Percentiles rank a stretch among this genome's conserved stretches.
These are phyloP conservation scores for Patella caerulea DNA, from an alignment of 2,888 invertebrate genomes.

Conservation along the genomic window DNA sequence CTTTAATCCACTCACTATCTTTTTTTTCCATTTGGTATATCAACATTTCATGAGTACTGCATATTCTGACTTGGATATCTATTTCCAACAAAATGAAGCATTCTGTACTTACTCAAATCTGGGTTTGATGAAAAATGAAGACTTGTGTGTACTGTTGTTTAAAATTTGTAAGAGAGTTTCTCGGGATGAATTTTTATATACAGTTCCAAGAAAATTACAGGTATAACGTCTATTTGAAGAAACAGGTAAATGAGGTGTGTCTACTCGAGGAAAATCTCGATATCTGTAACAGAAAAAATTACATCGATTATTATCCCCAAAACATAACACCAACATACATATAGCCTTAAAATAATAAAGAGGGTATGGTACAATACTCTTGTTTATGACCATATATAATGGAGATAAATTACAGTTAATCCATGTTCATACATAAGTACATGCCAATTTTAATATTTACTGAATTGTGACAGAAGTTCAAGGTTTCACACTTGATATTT, in stretches of 20 bases:
- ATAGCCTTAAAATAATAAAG: background rate
- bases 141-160: slow-evolving; percentile 46
- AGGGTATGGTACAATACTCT: background rate
- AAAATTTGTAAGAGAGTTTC: slow-evolving; percentile 67
- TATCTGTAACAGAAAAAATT: slow-evolving; percentile 63
- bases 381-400: background rate
- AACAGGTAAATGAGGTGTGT: slow-evolving; percentile 63
- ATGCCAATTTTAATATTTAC: no score
- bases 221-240: slow-evolving; percentile 68
- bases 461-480: no score
- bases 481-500: no score
- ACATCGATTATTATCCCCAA: background rate
- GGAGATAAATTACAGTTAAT: background rate
- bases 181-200: slow-evolving; percentile 73
- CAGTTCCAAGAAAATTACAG: slow-evolving; percentile 74
- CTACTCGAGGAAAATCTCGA: slow-evolving; percentile 72
- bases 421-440: no score
- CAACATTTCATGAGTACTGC: no score
- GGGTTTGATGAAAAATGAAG: slow-evolving; percentile 57
- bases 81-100: no score
- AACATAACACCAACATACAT: no score
- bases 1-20: no score
- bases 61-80: no score
- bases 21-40: no score
- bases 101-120: slow-evolving; percentile 58